Evolutionary conservation across 2,113 vertebrate genomes (phyloP).

Genomic region (Hippocampus guttulatus): DNA sequence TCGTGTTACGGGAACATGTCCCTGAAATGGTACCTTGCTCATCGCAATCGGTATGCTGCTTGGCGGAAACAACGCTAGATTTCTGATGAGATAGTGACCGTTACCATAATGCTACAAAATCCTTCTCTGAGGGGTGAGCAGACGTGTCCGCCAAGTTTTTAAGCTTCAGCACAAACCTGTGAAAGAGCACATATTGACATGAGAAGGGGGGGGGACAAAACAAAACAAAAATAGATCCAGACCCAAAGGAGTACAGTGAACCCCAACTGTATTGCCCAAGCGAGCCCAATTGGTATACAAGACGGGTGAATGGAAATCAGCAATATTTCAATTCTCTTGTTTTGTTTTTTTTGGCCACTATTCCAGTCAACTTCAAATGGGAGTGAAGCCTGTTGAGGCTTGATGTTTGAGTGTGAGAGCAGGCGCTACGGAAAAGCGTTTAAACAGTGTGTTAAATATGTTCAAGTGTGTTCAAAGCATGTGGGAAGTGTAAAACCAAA

Average conservation of each 20-base stretch:
- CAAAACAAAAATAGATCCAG: neutral
- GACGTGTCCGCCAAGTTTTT: constrained; percentile 75
- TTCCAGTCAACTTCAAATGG: neutral
- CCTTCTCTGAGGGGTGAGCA: constrained; percentile 75
- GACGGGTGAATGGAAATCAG: too few relatives aligned
- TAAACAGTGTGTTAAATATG: too few relatives aligned
- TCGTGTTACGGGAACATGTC: too few relatives aligned
- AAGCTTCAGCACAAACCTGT: constrained; percentile 82
- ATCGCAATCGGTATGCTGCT: neutral
- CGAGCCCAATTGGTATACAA: neutral
- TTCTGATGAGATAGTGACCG: neutral
- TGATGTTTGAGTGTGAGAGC: neutral
- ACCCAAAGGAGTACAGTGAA: neutral
- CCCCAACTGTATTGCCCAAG: neutral
- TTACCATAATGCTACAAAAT: constrained; percentile 86
- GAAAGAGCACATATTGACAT: neutral
- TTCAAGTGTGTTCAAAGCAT: too few relatives aligned
- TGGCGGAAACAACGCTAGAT: neutral
- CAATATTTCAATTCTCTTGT: too few relatives aligned
- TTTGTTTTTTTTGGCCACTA: too few relatives aligned
- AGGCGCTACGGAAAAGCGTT: too few relatives aligned
- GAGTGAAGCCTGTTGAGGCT: neutral
- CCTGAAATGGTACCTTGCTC: neutral
- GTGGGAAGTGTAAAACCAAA: too few relatives aligned
- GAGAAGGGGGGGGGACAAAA: too few relatives aligned